Evolutionary conservation across 2,113 vertebrate genomes (phyloP).

Genomic region (Halichoerus grypus): DNA sequence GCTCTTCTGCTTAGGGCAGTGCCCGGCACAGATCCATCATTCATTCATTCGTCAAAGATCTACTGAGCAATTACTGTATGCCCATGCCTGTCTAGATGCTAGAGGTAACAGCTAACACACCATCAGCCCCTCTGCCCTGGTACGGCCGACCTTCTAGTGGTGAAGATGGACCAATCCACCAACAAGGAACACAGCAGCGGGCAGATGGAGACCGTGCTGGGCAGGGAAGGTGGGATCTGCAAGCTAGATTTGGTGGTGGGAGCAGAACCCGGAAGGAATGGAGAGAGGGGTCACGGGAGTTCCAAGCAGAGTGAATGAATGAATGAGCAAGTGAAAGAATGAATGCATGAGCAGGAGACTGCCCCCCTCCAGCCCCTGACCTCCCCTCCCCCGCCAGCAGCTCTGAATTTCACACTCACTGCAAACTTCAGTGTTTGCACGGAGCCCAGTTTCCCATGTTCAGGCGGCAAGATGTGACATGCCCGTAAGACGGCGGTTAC

Average conservation of each 20-base stretch:
- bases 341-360: neutral
- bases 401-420: neutral
- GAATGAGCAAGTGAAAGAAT: neutral
- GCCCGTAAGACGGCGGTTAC: neutral
- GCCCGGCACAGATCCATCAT: no score
- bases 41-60: neutral
- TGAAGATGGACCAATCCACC: neutral
- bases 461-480: neutral
- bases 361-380: rapidly evolving
- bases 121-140: neutral
- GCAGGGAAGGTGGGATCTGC: neutral
- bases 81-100: neutral
- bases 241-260: no score
- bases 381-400: rapidly evolving
- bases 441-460: neutral
- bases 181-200: neutral
- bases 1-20: neutral
- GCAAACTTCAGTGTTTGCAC: neutral
- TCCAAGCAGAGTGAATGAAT: neutral
- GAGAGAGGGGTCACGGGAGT: neutral
- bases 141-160: neutral
- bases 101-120: no score
- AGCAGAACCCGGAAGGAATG: neutral
- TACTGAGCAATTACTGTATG: neutral
- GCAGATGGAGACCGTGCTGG: rapidly evolving